A percentile compares a stretch with the other conserved stretches of the same genome.
Conservation (phyloP, 2,113 vertebrate genomes). For the Osmerus eperlanus region DNA sequence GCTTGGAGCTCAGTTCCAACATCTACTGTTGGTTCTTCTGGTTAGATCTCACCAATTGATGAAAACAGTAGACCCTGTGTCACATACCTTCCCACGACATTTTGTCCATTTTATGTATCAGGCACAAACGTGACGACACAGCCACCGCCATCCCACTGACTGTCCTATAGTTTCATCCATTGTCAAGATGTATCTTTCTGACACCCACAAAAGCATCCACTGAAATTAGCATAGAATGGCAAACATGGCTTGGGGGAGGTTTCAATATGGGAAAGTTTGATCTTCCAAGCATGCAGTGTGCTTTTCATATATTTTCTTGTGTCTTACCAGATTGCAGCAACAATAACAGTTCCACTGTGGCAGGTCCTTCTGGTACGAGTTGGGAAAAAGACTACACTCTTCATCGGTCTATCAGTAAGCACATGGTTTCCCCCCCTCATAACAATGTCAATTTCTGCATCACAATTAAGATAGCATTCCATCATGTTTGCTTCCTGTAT, state of each 20-base stretch:
- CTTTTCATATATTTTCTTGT: neutral
- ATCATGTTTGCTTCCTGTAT: neutral
- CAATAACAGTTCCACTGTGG: constrained; percentile 70
- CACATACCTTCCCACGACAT: neutral
- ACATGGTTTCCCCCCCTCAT: neutral
- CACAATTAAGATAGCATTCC: neutral
- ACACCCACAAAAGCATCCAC: too few relatives aligned
- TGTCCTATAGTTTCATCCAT: too few relatives aligned
- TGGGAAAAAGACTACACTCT: constrained; percentile 69
- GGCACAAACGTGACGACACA: too few relatives aligned
- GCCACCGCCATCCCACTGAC: too few relatives aligned
- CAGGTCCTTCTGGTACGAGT: constrained; percentile 67
- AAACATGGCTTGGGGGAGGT: too few relatives aligned
- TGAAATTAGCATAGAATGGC: too few relatives aligned
- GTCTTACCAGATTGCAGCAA: constrained; percentile 59
- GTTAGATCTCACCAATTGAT: constrained; percentile 45
- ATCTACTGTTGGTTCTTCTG: constrained; percentile 70
- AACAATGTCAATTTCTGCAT: neutral
- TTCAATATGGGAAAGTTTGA: too few relatives aligned
- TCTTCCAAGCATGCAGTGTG: too few relatives aligned
- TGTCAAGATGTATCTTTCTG: too few relatives aligned
- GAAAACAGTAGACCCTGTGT: neutral
- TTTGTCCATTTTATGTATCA: too few relatives aligned
- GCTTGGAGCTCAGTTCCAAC: constrained; percentile 66
- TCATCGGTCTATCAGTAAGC: constrained; percentile 70